phyloP scores from a whole-genome alignment of 2,888 invertebrate genomes.

The Reticulitermes lucifugus region DNA sequence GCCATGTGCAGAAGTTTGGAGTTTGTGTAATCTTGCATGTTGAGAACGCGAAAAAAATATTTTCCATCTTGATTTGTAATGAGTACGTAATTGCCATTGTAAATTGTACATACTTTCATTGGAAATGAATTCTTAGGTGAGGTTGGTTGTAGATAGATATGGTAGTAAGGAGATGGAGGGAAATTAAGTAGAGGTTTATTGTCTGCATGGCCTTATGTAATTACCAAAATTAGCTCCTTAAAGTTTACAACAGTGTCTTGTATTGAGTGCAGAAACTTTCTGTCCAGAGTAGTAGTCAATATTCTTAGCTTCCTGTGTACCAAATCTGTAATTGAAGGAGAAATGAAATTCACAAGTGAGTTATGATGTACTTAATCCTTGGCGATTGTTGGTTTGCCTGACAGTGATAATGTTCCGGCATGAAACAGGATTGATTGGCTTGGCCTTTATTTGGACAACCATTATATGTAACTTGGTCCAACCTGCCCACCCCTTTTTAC shows the following conservation, averaged over 20 bases:
- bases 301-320: slow-evolving; percentile 32
- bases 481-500: slow-evolving; percentile 34
- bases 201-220: slow-evolving; percentile 50
- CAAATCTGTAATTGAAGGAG: slow-evolving; percentile 12
- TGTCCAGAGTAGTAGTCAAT: slow-evolving; percentile 32
- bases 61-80: slow-evolving; percentile 7
- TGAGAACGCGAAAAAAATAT: neutral
- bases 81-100: slow-evolving; percentile 15
- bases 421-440: slow-evolving; percentile 49
- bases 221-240: slow-evolving; percentile 38
- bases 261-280: slow-evolving; percentile 43
- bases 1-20: slow-evolving; percentile 19
- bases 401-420: slow-evolving; percentile 44
- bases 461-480: slow-evolving; percentile 45
- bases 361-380: slow-evolving; percentile 27
- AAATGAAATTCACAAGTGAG: neutral
- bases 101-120: neutral
- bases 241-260: slow-evolving; percentile 16
- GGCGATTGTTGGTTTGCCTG: slow-evolving; percentile 50
- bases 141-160: slow-evolving; percentile 9
- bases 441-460: slow-evolving; percentile 51
- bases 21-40: slow-evolving; percentile 18
- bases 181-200: slow-evolving; percentile 24
- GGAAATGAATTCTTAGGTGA: neutral
- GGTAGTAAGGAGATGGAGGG: slow-evolving; percentile 6